Base-by-base conservation (phyloP, 2,113 vertebrate genomes). In the Casuarius casuarius region DNA sequence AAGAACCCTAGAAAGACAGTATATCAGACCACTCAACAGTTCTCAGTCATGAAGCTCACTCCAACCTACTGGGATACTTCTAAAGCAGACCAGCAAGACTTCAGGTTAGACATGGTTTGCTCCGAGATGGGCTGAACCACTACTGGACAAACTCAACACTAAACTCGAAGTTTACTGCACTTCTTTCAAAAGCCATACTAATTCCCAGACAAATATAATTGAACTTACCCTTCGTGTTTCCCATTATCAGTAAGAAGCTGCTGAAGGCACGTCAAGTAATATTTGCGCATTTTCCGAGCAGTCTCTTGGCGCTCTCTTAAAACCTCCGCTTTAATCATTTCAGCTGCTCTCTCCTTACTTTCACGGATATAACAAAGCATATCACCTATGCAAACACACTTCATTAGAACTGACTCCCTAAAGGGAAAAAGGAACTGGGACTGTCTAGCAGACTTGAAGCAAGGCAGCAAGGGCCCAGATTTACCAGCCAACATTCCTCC, bases 281-380 rank as follows among this genome's bases (percentile, higher is more conserved):
- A 99, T 71, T 96, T 98, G 28, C 99, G 98, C 99, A 99, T 99
- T 97, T 98, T 99, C 23, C 98, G 98, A 67, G 99, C 98, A 0
- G 99, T 99, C 96, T 99, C 98, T 94, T 99, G 99, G 29, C 99
- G 98, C 90, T 99, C 99, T 72, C 98, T 95, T 87, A 98, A 96
- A 63, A 99, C 98, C 96, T 99, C 99, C 2, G 63, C 94, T 92
- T 98, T 98, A 76, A 99, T 98, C 98, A 99, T 98, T 94, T 99
- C 98, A 0, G 98, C 98, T 6, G 99, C 99, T 94, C 99, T 98
- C 58, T 98, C 98, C 83, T 98, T 99, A 61, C 99, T 99, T 90
- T 99, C 99, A 94, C 98, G 99, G 52, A 99, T 98, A 33, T 99
- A 99, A 62, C 90, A 97, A 85, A 99, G 97, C 99, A 99, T 99